Evolutionary conservation across 2,888 invertebrate genomes (phyloP).

Genomic region (Drosophila conformis): DNA sequence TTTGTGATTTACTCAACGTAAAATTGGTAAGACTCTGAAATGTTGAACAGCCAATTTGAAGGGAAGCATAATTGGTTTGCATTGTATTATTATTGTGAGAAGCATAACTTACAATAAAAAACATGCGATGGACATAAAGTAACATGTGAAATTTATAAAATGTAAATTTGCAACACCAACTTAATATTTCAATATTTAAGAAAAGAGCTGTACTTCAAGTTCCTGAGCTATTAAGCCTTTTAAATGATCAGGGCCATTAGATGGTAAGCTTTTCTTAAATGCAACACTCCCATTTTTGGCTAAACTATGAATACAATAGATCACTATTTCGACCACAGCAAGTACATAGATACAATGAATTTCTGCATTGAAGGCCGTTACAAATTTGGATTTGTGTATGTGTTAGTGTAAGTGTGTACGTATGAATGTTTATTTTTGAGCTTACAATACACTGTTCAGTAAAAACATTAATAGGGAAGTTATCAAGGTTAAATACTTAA

Average conservation of each 20-base stretch:
- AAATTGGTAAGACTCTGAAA: neutral
- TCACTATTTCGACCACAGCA: conserved; percentile 46
- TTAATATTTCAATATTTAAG: neutral
- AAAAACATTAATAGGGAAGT: conserved; percentile 66
- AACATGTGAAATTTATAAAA: neutral
- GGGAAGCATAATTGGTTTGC: neutral
- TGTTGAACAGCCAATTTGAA: neutral
- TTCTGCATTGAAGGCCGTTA: conserved; percentile 55
- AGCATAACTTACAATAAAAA: neutral
- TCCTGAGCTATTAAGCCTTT: conserved; percentile 25
- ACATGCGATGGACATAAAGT: neutral
- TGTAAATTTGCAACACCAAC: neutral
- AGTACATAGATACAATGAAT: conserved; percentile 39
- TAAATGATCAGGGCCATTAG: conserved; percentile 53
- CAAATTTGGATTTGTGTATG: conserved; percentile 38
- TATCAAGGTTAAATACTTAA: conserved; percentile 64
- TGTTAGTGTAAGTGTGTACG: conserved; percentile 5
- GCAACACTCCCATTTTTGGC: conserved; percentile 59
- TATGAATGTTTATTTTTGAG: conserved; percentile 46
- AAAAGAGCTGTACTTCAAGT: neutral
- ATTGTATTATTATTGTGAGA: neutral
- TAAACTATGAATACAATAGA: conserved; percentile 45
- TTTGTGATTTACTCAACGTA: neutral
- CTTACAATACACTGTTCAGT: conserved; percentile 37
- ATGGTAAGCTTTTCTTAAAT: conserved; percentile 46